Base-by-base conservation (phyloP, 2,113 vertebrate species). In the Ammospiza caudacuta region DNA sequence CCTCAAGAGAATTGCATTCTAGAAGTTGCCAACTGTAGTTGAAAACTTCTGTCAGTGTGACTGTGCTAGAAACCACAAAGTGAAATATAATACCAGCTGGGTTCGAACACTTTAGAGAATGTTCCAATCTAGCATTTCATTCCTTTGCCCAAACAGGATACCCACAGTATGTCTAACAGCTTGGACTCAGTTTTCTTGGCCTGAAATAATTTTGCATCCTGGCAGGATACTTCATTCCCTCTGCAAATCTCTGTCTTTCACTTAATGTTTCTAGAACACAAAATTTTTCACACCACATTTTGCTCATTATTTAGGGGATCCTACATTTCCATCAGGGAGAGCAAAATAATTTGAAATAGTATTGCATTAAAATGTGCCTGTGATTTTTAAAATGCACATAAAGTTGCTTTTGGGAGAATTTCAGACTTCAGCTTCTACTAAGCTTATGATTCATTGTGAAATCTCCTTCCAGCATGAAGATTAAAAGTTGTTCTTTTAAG, bases 211-310 rank as follows among this genome's bases (percentile, higher is more conserved):
- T 84, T 78, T 70, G 22, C 13, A 80, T 78, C 55, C 80, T 87
- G 70, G 66, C 92, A 96, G 59, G 70, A 70, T 69, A 74, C 28
- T 73, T 92, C 67, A 95, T 77, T 91, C 70, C 64, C 81, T 91
- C 92, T 47, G 35, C 39, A 94, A 92, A 93, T 83, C 72, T 87
- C 64, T 35, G 81, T 89, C 90, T 94, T 95, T 74, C 77, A 47
- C 59, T 90, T 87, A 37, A 58, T 67, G 55, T 73, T 91, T 94
- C 77, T 77, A 89, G 86, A 94, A 47, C 54, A 90, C 29, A 63
- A 89, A 67, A 73, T 80, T 87, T 82, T 88, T 81, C 28, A 61
- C 62, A 76, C 49, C 9, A 24, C 1, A 27, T 41, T 93, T 77
- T 28, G 8, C 31, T 88, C 33, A 57, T 89, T 92, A 88, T 83